Base-by-base conservation (phyloP, 2,797 vertebrate species). In the Acanthurus leucopareius region DNA sequence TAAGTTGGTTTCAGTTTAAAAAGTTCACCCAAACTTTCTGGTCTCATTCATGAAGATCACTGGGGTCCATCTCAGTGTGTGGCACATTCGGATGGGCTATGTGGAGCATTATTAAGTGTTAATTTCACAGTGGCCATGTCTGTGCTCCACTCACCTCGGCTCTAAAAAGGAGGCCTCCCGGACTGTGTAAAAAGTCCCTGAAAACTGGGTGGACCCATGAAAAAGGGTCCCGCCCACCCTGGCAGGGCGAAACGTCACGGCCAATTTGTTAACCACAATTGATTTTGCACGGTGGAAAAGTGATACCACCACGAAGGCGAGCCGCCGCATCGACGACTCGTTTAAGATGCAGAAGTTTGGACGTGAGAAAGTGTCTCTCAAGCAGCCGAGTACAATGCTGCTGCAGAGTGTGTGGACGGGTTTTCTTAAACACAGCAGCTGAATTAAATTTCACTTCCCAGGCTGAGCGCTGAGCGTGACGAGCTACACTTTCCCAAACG, bases 191-290 rank as follows among this genome's bases (percentile, higher is more conserved):
- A 84, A 71, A 64, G 19, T 20, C 71, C 47, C 76, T 85, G 80
- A 68, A 84, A 85, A 86, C 73, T 79, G 89, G 88, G 87, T 65
- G 88, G 88, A 87, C 73, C 88, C 90, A 73, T 91, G 87, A 88
- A 89, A 79, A 78, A 28, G 58, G 58, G 80, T 3, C 25, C 82
- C 82, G 6, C 85, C 88, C 87, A 40, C 68, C 73, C 68, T 7
- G 7, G 54, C 77, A 51, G 80, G 53, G 57, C 52, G 1, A 84
- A 82, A 90, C 75, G 91, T 93, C 92, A 94, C 61, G 91, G 90
- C 89, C 85, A 94, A 94, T 95, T 95, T 77, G 64, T 93, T 93
- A 92, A 92, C 82, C 76, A 83, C 70, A 91, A 88, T 85, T 88
- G 87, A 94, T 82, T 89, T 61, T 74, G 57, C 76, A 85, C 3